Conservation (phyloP, 2,888 invertebrate genomes). For the Pycnomerus fuliginosus region DNA sequence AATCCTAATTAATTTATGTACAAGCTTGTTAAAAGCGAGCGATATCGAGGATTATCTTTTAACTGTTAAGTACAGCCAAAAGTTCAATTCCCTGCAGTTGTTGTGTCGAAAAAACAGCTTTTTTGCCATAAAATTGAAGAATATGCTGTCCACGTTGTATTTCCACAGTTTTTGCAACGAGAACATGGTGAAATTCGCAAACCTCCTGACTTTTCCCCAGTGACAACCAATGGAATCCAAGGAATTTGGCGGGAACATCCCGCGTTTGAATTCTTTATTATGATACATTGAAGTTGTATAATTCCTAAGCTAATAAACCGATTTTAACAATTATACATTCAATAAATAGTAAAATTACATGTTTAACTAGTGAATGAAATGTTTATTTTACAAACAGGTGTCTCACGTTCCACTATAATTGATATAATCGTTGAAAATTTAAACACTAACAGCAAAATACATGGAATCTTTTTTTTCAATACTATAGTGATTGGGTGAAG, state of each 20-base stretch:
- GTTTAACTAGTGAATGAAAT: constrained; percentile 28
- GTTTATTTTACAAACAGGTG: constrained; percentile 20
- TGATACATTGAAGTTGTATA: constrained; percentile 26
- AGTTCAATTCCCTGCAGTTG: no score
- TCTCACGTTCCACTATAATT: constrained; percentile 16
- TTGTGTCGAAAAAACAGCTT: no score
- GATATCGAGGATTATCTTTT: no score
- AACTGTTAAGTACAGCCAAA: no score
- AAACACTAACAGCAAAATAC: constrained; percentile 24
- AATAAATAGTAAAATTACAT: constrained; percentile 37
- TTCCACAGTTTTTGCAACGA: no score
- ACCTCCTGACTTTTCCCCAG: no score
- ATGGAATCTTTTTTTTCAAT: constrained; percentile 6
- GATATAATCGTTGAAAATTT: constrained; percentile 20
- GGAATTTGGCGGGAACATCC: no score
- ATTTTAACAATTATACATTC: constrained; percentile 30
- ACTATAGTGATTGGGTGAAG: constrained; percentile 1
- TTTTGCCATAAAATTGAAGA: no score
- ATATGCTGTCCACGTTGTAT: no score
- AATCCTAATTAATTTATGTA: constrained; percentile 3
- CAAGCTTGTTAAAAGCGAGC: no score
- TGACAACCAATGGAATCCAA: no score
- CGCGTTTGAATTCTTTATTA: constrained; percentile 23
- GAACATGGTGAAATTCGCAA: no score
- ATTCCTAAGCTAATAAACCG: constrained; percentile 32